Evolutionary conservation across 2,113 vertebrate species (phyloP).

Genomic region (Myrmecophaga tridactyla): DNA sequence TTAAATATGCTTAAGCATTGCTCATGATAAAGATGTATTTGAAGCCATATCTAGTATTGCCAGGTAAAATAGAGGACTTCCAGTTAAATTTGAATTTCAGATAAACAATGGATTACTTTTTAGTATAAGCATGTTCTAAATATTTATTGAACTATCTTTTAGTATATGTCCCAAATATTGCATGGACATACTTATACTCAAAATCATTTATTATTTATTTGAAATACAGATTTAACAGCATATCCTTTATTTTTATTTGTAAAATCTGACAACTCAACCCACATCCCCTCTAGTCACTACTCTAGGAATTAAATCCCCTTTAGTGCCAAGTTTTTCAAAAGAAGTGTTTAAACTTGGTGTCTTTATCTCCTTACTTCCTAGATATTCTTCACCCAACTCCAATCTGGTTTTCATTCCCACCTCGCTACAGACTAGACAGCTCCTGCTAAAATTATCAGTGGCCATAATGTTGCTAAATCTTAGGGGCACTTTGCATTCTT

Average conservation of each 20-base stretch:
- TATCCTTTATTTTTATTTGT: neutral
- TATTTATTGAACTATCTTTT: neutral
- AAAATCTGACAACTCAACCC: neutral
- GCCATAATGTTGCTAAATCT: neutral
- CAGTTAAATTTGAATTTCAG: slow-evolving; percentile 28
- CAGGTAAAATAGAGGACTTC: neutral
- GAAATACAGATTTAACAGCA: neutral
- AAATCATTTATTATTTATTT: neutral
- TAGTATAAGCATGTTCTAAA: neutral
- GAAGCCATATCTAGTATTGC: neutral
- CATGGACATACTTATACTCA: neutral
- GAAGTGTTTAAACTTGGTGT: neutral
- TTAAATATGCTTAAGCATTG: neutral
- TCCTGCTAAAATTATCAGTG: neutral
- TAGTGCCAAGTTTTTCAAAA: neutral
- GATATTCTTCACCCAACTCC: neutral
- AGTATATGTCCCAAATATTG: neutral
- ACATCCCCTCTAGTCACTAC: neutral
- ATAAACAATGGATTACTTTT: neutral
- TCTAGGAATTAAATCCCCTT: neutral
- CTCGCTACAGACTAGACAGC: neutral
- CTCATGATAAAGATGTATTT: neutral
- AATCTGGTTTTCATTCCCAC: neutral
- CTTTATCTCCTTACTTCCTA: neutral
- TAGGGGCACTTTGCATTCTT: neutral